Evolutionary conservation across 2,113 vertebrate species (phyloP).

Genomic region (Garra rufa): DNA sequence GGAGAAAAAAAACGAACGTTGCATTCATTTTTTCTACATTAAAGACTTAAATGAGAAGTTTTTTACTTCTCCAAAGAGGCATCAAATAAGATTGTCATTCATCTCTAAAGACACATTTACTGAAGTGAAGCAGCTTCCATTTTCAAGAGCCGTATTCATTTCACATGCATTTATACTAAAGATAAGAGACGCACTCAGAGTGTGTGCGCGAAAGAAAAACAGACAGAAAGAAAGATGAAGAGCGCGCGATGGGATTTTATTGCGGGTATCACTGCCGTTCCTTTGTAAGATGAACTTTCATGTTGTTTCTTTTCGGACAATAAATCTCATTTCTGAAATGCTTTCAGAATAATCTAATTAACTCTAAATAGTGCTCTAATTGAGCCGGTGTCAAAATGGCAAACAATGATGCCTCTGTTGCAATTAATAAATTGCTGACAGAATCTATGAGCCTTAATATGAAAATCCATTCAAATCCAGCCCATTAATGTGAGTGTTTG

Average conservation of each 20-base stretch:
- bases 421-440: conserved; percentile 99
- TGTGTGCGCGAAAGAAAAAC: neutral
- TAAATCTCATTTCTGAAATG: conserved; percentile 75
- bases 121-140: conserved; percentile 38
- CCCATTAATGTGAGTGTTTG: conserved; percentile 94
- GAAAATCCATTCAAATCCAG: conserved; percentile 97
- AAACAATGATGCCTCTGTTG: conserved; percentile 97
- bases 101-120: conserved; percentile 32
- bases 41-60: conserved; percentile 64
- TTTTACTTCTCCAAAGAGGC: conserved; percentile 66
- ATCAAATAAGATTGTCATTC: conserved; percentile 42
- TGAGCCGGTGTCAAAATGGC: conserved; percentile 98
- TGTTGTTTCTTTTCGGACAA: conserved; percentile 72
- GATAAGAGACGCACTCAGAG: conserved; percentile 35
- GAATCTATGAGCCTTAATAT: conserved; percentile 99
- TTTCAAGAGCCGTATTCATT: conserved; percentile 41
- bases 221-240: conserved; percentile 37
- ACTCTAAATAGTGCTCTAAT: conserved; percentile 94
- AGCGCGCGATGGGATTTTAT: conserved; percentile 12
- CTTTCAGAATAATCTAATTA: conserved; percentile 83
- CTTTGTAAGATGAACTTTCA: conserved; percentile 61
- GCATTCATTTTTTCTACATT: conserved; percentile 44
- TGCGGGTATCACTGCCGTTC: conserved; percentile 47
- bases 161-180: conserved; percentile 42
- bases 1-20: conserved; percentile 28